Evolutionary conservation across 2,797 vertebrate genomes (phyloP).

Genomic region (Bradypodion pumilum): DNA sequence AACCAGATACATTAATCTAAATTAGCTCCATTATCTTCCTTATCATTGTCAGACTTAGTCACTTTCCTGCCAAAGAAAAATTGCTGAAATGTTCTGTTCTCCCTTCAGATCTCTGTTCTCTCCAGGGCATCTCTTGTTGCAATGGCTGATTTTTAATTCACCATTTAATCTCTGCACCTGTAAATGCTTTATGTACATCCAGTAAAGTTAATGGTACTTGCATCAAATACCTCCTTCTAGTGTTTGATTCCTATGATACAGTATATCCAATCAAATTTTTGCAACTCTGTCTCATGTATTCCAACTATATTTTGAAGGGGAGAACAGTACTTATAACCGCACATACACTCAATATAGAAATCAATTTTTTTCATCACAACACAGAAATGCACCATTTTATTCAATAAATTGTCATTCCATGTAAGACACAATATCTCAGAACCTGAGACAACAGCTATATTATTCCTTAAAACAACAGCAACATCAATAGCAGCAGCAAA

Average conservation of each 20-base stretch:
- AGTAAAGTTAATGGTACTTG: neutral
- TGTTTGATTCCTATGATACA: neutral
- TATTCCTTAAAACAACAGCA: no score
- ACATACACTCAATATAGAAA: neutral
- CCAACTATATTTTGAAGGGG: neutral
- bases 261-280: neutral
- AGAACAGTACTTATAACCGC: neutral
- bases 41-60: neutral
- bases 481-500: no score
- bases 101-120: neutral
- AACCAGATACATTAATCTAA: conserved; percentile 4
- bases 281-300: neutral
- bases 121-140: neutral
- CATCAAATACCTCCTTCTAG: neutral
- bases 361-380: neutral
- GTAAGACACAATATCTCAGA: neutral
- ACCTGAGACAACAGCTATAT: no score
- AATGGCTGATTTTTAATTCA: neutral
- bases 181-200: neutral
- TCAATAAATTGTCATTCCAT: neutral
- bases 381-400: neutral
- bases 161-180: neutral
- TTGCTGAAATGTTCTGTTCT: neutral
- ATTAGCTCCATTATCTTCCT: neutral
- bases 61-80: neutral